A percentile compares a stretch with the other conserved stretches of the same genome.
Conservation (phyloP, 2,113 vertebrate species). For the Caretta caretta region DNA sequence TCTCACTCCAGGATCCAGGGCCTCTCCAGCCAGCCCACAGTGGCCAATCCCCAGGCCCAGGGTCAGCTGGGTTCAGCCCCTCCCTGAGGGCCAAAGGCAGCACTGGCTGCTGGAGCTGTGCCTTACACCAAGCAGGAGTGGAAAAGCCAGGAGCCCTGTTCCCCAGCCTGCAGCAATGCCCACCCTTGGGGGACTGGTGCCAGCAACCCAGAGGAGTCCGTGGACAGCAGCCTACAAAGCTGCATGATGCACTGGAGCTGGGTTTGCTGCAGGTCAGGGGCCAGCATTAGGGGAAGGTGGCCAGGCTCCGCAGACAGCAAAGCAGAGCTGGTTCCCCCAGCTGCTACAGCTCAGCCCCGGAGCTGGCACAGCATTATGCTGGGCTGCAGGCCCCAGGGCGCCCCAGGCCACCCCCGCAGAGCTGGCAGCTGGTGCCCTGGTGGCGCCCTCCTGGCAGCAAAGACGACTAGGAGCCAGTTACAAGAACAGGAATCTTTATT, state of each 20-base stretch:
- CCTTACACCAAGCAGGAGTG: not conserved
- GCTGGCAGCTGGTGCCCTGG: not conserved
- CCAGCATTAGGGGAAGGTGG: too few relatives aligned
- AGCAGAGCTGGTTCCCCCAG: not conserved
- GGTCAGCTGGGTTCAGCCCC: not conserved
- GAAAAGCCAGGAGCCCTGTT: not conserved
- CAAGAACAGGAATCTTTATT: not conserved
- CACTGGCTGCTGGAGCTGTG: not conserved
- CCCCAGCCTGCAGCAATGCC: not conserved
- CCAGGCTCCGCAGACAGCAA: not conserved
- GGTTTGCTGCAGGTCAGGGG: not conserved
- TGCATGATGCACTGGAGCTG: too few relatives aligned
- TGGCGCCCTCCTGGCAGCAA: not conserved
- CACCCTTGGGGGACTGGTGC: rapidly evolving
- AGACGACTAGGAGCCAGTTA: not conserved
- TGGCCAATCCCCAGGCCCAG: not conserved
- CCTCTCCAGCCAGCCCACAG: not conserved
- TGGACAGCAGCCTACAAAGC: too few relatives aligned
- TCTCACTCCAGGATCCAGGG: not conserved
- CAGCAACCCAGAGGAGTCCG: not conserved
- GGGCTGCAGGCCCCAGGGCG: not conserved
- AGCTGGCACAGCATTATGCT: not conserved
- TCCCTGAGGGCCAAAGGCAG: not conserved
- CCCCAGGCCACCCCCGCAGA: not conserved
- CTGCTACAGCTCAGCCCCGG: not conserved